Base-by-base conservation (phyloP, 2,888 invertebrate genomes). In the Calliphora vomitoria region DNA sequence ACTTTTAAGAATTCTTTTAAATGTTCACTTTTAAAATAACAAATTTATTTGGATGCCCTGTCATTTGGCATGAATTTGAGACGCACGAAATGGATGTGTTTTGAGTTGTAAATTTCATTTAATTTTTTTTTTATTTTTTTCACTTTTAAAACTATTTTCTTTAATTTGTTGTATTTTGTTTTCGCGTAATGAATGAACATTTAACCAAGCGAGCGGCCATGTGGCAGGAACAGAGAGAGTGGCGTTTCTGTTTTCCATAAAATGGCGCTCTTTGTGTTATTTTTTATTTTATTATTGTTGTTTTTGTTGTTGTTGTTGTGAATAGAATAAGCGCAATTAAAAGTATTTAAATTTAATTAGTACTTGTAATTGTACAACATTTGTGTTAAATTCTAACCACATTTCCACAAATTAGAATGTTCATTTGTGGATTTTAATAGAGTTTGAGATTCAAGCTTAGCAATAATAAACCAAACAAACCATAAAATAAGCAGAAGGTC, bases 261-360 rank as follows among this genome's bases (percentile, higher is more conserved):
- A 79, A 60, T 25, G 31, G 41, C 25, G 41, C 4, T 53, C n/a
- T 60, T 41, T 74, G 25, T 50, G 11, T 44, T 58, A n/a, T n/a
- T n/a, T n/a, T n/a, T n/a, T n/a, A n/a, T 44, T 41, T 35, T 35
- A 25, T 44, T 41, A 6, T 35, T 5, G 6, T 35, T 35, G 35
- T 35, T 35, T 35, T 69, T 66, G 41, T 18, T 74, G n/a, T 50
- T 47, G 25, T 20, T 25, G 44, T 25, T 72, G 20, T 69, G 44
- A 60, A 83, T 71, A 71, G 62, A 86, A 80, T 83, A 75, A 53
- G 82, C 60, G 79, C 74, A 86, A 86, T 83, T 86, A 86, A 79
- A 82, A 80, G 69, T 75, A 80, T 86, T 86, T 86, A 69, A 79
- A 75, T 82, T 80, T 83, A 83, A 86, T 80, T 83, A 75, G 79